Evolutionary conservation across 2,113 vertebrate species (phyloP).

Genomic region (Arvicanthis niloticus): DNA sequence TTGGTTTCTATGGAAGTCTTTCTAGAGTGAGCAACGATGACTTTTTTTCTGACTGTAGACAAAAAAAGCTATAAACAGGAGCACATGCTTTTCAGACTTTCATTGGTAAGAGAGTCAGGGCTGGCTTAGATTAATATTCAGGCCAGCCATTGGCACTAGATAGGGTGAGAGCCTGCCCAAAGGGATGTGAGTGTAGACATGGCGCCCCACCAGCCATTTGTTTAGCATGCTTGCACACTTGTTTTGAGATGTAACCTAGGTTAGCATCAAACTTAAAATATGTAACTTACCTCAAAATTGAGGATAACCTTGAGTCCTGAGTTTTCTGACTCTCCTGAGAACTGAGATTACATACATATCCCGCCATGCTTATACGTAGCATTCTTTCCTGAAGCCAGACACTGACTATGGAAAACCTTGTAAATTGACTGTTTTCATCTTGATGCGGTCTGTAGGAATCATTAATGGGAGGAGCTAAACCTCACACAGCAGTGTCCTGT

Average conservation of each 20-base stretch:
- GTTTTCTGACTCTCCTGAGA: neutral
- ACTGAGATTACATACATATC: neutral
- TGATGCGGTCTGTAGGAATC: neutral
- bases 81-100: neutral
- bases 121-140: slow-evolving; percentile 3
- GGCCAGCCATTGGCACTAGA: neutral
- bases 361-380: neutral
- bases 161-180: neutral
- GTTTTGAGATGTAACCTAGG: neutral
- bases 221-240: neutral
- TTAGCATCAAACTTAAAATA: neutral
- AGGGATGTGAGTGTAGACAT: neutral
- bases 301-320: neutral
- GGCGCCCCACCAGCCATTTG: neutral
- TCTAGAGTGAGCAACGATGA: neutral
- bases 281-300: neutral
- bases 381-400: slow-evolving; percentile 18
- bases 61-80: neutral
- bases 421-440: neutral
- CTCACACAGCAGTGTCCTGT: neutral
- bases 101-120: neutral
- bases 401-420: slow-evolving; percentile 29
- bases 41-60: neutral
- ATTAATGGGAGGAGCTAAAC: neutral
- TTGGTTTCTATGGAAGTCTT: neutral